Conservation (phyloP, 2,113 vertebrate species). For the Cathartes aura region DNA sequence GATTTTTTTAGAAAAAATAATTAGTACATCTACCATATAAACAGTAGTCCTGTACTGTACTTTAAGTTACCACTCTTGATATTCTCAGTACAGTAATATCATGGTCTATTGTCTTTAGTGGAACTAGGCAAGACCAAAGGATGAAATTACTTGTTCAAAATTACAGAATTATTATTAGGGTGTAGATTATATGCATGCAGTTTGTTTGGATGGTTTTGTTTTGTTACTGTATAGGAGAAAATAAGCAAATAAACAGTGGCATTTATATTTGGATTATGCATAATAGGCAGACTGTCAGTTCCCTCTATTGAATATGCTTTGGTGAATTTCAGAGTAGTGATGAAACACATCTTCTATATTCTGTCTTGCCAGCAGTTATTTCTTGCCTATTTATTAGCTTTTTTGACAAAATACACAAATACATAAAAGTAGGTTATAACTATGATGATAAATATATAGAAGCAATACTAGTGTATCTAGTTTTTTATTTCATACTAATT, state of each 20-base stretch:
- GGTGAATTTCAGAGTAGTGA: neutral
- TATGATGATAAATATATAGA: neutral
- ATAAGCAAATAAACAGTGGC: neutral
- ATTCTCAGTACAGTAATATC: neutral
- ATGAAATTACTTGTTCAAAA: neutral
- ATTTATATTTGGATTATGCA: neutral
- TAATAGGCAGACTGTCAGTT: neutral
- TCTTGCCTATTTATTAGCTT: neutral
- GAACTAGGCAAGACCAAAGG: neutral
- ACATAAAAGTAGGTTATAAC: neutral
- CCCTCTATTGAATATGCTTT: neutral
- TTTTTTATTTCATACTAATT: neutral
- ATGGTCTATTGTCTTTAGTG: neutral
- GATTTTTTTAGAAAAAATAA: neutral
- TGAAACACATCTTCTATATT: neutral
- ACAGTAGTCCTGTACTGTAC: neutral
- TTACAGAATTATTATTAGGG: neutral
- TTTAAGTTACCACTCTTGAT: neutral
- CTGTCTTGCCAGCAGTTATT: neutral
- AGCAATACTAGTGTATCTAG: neutral
- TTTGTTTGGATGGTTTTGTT: neutral
- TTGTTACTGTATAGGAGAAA: constrained; percentile 46
- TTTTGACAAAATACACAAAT: neutral
- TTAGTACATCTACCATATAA: neutral
- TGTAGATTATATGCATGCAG: neutral